Evolutionary conservation across 2,797 vertebrate species (phyloP).

Genomic region (Cygnus olor): DNA sequence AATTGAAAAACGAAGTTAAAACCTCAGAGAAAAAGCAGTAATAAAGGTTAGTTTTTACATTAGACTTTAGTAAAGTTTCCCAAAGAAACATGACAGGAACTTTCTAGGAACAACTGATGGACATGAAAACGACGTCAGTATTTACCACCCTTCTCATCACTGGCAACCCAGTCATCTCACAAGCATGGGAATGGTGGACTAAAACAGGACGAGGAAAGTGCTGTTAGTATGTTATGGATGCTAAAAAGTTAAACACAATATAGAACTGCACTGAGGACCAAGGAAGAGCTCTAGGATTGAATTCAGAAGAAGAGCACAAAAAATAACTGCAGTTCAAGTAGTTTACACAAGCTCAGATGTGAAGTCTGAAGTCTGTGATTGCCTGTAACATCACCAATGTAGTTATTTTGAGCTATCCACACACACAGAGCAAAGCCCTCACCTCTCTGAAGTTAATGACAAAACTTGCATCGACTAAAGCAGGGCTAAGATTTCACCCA

Average conservation of each 20-base stretch:
- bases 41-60: background rate
- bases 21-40: background rate
- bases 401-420: background rate
- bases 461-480: background rate
- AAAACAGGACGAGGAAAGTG: background rate
- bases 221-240: background rate
- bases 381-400: background rate
- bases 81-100: background rate
- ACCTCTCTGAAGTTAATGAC: background rate
- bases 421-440: background rate
- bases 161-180: background rate
- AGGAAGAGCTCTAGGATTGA: background rate
- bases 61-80: background rate
- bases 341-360: background rate
- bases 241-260: background rate
- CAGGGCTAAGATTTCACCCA: background rate
- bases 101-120: background rate
- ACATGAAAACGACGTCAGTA: background rate
- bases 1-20: background rate
- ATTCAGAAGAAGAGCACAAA: background rate
- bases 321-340: accelerated
- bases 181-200: background rate
- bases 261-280: background rate
- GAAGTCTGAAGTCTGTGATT: background rate
- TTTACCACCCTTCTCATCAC: background rate